These are phyloP conservation scores for Neodiprion lecontei DNA, from an alignment of 1,140 invertebrate genomes.

Conservation along the genomic window DNA sequence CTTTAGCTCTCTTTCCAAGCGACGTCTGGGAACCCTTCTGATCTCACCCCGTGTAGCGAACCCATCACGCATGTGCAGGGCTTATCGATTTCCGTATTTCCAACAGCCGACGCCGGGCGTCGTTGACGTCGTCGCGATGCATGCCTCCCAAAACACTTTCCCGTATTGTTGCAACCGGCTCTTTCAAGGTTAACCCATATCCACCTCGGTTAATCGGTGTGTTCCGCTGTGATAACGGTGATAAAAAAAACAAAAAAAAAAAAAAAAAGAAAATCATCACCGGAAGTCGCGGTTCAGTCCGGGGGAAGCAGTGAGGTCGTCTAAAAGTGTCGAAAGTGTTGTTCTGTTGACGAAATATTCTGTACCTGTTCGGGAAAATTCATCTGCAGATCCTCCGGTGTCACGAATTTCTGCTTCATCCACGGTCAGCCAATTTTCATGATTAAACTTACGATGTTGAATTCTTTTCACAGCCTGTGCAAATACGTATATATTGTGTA, in stretches of 20 bases:
- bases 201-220: slow-evolving; percentile 32
- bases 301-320: background rate
- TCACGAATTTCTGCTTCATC: too few species aligned
- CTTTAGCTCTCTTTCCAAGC: background rate
- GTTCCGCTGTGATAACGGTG: slow-evolving; percentile 1
- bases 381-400: too few species aligned
- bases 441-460: too few species aligned
- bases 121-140: slow-evolving; percentile 21
- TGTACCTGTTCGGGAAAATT: too few species aligned
- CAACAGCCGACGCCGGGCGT: slow-evolving; percentile 26
- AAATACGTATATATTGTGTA: too few species aligned
- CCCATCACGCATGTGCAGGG: background rate
- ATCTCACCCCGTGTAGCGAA: background rate
- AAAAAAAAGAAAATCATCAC: background rate
- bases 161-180: slow-evolving; percentile 54
- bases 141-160: slow-evolving; percentile 57
- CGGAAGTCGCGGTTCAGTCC: background rate
- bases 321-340: background rate
- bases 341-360: background rate
- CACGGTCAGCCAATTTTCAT: too few species aligned
- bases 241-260: too few species aligned
- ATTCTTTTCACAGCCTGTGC: too few species aligned
- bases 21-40: slow-evolving; percentile 1
- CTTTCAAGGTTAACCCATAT: slow-evolving; percentile 60
- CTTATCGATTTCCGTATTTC: slow-evolving; percentile 17